Evolutionary conservation across 1,140 invertebrate species (phyloP), one percentile per base, ranked within the genome.

Genomic region (Plodia interpunctella): DNA sequence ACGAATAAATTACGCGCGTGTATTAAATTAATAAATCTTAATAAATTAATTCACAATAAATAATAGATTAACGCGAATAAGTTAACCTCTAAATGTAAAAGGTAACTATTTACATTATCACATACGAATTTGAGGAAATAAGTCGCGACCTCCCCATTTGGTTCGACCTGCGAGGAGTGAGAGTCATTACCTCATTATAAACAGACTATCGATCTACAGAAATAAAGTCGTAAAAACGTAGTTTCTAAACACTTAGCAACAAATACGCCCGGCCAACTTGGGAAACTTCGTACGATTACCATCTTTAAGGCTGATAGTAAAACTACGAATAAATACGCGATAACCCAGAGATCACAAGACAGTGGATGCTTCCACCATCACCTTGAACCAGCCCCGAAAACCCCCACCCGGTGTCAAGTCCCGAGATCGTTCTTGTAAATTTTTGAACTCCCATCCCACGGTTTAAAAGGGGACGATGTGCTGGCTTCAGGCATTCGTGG

Each of bases 171-270:
- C 67, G 74, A 73, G 75, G 74, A 80, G 78, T 63, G 78, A 65
- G 81, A 87, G 86, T 82, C 85, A 88, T 88, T 88, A 85, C 78
- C 68, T 74, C 72, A 55, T 65, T 65, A 83, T 61, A 77, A 69
- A 64, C 44, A 63, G 63, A 55, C 51, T 21, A 53, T 18, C 20
- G 2, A 53, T n/a, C 13, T 15, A 13, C 15, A 44, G 15, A 5
- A n/a, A 15, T 10, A 15, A 44, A 15, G n/a, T 17, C 38, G 15
- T n/a, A 44, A 13, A n/a, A 44, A 44, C 38, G n/a, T 15, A 44
- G 38, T 2, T 11, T 6, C 30, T 62, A 63, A 38, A 67, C 49
- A 50, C 62, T 49, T 59, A 63, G 49, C 58, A 57, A 55, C 59
- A 59, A 65, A 63, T 63, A 60, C 56, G 64, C 58, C 6, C 38